Evolutionary conservation across 2,888 invertebrate genomes (phyloP), one percentile per base, ranked within the genome.

Genomic region (Lasioglossum oenotherae): DNA sequence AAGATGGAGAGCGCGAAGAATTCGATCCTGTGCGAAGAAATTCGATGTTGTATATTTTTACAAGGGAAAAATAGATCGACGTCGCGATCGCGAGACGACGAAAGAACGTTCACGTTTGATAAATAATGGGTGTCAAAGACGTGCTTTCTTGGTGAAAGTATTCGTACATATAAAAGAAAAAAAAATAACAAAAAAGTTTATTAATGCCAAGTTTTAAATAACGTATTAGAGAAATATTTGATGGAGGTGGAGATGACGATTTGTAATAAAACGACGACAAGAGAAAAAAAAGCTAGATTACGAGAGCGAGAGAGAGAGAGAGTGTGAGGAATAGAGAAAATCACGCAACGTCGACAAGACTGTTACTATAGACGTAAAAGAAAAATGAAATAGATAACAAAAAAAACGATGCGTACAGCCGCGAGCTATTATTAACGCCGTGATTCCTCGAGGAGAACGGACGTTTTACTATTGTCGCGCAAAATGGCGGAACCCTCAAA

Each of bases 61-160:
- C 86, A 87, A 86, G 31, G 80, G 71, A 73, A n/a, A 76, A 38
- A 69, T 87, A 80, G 76, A 82, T 83, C 80, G 64, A 81, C 72
- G 72, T 78, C 81, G 75, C 80, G 64, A 74, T 80, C 73, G 81
- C 81, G 75, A 73, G 44, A 80, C n/a, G 71, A 72, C 41, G 53
- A 69, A 44, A 35, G 75, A 74, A 80, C 82, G 78, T 84, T 84
- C 74, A 80, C 79, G 86, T 74, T 88, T 53, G 78, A 71, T 38
- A 69, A 57, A 57, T 57, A 31, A 72, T 57, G 74, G 81, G 82
- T 86, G 80, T 89, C 85, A 79, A 87, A 85, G 81, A 84, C 81
- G 86, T 88, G 86, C 88, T 88, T 85, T 86, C 84, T 84, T 82
- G 78, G 78, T 86, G 89, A 89, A 89, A 89, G 89, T 89, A 89